Evolutionary conservation across 2,113 vertebrate genomes (phyloP), one percentile per base, ranked within the genome.

Genomic region (Sterna hirundo): DNA sequence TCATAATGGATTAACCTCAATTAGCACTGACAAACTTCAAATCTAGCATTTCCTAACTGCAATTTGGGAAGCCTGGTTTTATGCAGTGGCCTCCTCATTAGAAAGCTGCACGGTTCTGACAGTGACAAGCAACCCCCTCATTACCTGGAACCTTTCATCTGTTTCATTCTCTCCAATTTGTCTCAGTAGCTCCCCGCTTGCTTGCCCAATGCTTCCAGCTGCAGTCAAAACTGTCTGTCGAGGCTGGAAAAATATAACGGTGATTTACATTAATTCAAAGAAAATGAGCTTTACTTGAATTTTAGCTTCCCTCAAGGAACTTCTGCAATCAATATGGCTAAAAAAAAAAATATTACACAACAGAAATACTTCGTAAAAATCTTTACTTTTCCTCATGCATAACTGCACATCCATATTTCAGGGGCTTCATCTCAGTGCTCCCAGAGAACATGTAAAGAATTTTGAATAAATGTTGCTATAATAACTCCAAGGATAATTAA

Each of bases 161-260:
- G 99, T 99, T 98, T 99, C 99, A 54, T 98, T 99, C 97, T 99
- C 99, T 90, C 99, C 99, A n/a, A 99, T 99, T 93, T 99, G 99
- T 62, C 99, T 98, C 81, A 99, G 98, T 16, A 99, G 98, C 93
- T 99, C 99, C 70, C 99, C 99, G 0, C 99, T 99, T 91, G 99
- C 99, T 96, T 99, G 99, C 18, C 99, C 99, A 42, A 99, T 99
- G 96, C 99, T 99, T 88, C 99, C 99, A 74, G 99, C 99, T 64
- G 99, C 99, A 5, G 99, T 99, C 98, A 99, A 93, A 92, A 99
- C 99, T 2, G 99, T 99, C 98, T 99, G 99, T 74, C 99, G 99
- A 83, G 99, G 99, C 99, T 99, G 11, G 74, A 29, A 96, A 90
- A n/a, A 94, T 7, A 80, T 5, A 86, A 76, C 4, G 7, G 75